Percentiles rank a stretch among this genome's conserved stretches.
Evolutionary conservation across 2,888 invertebrate genomes (phyloP).

Genomic region (Biston stratarius): DNA sequence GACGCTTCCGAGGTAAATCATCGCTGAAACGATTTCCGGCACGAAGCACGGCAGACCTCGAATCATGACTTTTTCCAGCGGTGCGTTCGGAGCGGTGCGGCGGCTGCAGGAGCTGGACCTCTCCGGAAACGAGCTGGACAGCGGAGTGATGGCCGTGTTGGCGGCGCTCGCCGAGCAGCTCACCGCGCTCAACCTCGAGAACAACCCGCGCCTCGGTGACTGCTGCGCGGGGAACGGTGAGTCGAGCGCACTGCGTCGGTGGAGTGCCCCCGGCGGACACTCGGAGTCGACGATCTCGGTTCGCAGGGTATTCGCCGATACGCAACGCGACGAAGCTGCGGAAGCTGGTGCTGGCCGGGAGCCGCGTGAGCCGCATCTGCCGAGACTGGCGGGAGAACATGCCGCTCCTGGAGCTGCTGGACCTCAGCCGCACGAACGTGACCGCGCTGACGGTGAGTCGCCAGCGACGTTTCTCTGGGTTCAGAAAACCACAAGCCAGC

Average conservation of each 20-base stretch:
- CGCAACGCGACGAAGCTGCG: not conserved
- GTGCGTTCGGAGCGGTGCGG: not conserved
- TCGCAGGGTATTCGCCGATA: conserved; percentile 3
- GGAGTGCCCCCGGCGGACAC: no score
- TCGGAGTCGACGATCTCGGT: not conserved
- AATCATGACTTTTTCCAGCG: no score
- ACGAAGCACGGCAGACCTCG: not conserved
- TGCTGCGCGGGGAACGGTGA: conserved; percentile 1
- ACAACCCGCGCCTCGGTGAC: conserved; percentile 10
- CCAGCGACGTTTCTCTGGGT: no score
- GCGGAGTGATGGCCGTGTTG: not conserved
- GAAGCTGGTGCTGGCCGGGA: conserved; percentile 11
- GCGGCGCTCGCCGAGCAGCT: not conserved
- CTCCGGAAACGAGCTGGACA: conserved; percentile 8
- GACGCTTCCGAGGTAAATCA: not conserved
- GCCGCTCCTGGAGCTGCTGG: not conserved
- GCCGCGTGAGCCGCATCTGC: conserved; percentile 25
- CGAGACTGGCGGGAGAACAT: conserved; percentile 32
- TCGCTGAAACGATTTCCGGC: not conserved
- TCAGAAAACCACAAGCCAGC: not conserved
- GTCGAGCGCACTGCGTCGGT: not conserved
- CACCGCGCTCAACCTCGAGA: not conserved
- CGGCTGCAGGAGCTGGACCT: conserved; percentile 1
- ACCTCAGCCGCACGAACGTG: conserved; percentile 54
- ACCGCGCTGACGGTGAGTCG: conserved; percentile 84